phyloP scores from a whole-genome alignment of 1,140 invertebrate species.

The Heterodera carotae region DNA sequence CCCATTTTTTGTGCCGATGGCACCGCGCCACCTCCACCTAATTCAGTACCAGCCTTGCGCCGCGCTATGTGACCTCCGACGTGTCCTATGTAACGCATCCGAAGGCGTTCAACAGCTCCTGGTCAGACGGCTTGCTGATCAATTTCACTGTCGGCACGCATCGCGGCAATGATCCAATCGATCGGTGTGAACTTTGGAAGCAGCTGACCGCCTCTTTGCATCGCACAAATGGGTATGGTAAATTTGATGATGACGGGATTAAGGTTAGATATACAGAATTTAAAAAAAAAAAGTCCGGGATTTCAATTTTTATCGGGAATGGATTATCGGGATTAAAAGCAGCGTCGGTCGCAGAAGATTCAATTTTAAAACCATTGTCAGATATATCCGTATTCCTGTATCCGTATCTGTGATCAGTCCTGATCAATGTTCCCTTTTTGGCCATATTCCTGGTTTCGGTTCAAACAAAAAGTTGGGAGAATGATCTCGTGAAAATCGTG shows the following conservation, averaged over 20 bases:
- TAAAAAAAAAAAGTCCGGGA: neutral
- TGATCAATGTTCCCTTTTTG: too few relatives aligned
- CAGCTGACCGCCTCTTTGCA: slow-evolving; percentile 56
- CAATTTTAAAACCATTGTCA: too few relatives aligned
- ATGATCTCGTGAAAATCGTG: too few relatives aligned
- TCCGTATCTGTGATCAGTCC: too few relatives aligned
- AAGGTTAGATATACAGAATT: neutral
- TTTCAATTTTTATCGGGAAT: too few relatives aligned
- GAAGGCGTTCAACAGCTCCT: slow-evolving; percentile 64
- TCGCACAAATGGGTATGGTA: slow-evolving; percentile 33
- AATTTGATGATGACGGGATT: neutral
- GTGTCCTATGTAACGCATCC: slow-evolving; percentile 62
- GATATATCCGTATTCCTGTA: too few relatives aligned
- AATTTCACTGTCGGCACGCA: slow-evolving; percentile 61
- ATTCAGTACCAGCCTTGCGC: slow-evolving; percentile 58
- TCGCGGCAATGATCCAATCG: slow-evolving; percentile 47
- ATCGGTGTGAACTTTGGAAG: slow-evolving; percentile 63
- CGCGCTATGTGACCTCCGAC: slow-evolving; percentile 62
- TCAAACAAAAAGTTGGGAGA: too few relatives aligned
- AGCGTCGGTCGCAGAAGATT: too few relatives aligned
- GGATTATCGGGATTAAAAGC: too few relatives aligned
- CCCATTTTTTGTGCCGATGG: neutral
- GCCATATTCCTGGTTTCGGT: too few relatives aligned
- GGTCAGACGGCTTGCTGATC: slow-evolving; percentile 60
- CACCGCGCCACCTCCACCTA: neutral